Percentiles rank a stretch among this genome's conserved stretches.
Evolutionary conservation across 92 coral and sea anemone genomes (phyloP).

Genomic region (Porites evermanni): DNA sequence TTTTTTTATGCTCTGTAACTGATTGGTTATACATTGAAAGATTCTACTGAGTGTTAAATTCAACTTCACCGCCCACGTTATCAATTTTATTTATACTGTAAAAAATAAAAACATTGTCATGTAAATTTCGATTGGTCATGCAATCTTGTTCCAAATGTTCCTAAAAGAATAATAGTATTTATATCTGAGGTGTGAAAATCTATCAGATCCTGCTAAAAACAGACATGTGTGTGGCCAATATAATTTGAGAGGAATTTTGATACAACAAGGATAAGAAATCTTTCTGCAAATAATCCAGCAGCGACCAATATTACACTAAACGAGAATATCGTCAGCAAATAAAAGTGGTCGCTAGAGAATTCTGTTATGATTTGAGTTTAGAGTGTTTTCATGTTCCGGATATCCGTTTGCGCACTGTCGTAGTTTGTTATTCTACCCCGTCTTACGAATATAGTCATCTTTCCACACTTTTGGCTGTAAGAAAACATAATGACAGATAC

Average conservation of each 20-base stretch:
- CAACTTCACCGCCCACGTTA: background rate
- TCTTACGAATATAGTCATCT: background rate
- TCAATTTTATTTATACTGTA: background rate
- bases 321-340: background rate
- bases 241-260: background rate
- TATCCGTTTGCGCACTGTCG: conserved; percentile 13
- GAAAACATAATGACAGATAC: too few relatives aligned
- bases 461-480: too few relatives aligned
- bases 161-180: too few relatives aligned
- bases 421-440: background rate
- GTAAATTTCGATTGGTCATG: too few relatives aligned
- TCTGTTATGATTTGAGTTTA: conserved; percentile 13
- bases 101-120: background rate
- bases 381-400: conserved; percentile 37
- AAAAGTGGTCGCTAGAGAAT: background rate
- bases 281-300: background rate
- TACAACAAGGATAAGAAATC: background rate
- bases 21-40: too few relatives aligned
- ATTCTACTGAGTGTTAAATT: too few relatives aligned
- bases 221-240: background rate
- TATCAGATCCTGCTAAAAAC: too few relatives aligned
- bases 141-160: too few relatives aligned
- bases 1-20: too few relatives aligned
- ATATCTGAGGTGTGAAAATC: too few relatives aligned
- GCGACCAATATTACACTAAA: background rate